Evolutionary conservation across 1,140 invertebrate species (phyloP), one percentile per base, ranked within the genome.

Genomic region (Drosophila mojavensis): DNA sequence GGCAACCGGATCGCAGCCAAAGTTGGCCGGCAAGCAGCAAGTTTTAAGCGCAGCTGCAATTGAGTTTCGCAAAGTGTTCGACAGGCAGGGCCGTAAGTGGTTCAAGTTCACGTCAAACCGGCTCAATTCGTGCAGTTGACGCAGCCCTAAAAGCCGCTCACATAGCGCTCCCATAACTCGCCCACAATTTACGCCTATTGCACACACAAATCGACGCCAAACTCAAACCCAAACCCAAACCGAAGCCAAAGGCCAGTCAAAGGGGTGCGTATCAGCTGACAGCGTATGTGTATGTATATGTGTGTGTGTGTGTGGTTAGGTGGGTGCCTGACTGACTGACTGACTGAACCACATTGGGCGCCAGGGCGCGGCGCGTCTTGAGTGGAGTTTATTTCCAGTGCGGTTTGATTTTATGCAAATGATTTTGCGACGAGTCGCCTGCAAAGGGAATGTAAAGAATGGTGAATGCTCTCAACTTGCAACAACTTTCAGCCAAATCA

Each of bases 391-490:
- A 88, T 86, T 86, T 86, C 82, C 72, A 81, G 71, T 88, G 72
- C 72, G 83, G 81, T 88, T 88, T 88, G 83, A 83, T 83, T 88
- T 86, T 88, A 86, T 86, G 83, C 83, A 86, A 86, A 86, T 88
- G 79, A 85, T 81, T 82, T 67, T 56, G 59, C 53, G 43, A 64
- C 72, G 67, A 75, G 63, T 71, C 56, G 39, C 50, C 24, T 51
- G 60, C 45, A 24, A 60, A 60, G 45, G 36, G 54, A 20, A 41
- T 43, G 43, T 4, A 64, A 64, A 60, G 47, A 45, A 56, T 41
- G 48, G 9, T 17, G 43, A 51, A 50, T 50, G 60, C 28, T 50
- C 28, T 50, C 45, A 62, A 54, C 66, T 45, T 45, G 71, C 66
- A 30, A 75, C 79, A 86, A 88, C 79, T 86, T 86, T 78, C 67